Evolutionary conservation across 92 coral and sea anemone species (phyloP), one percentile per base, ranked within the genome.

Genomic region (Micromussa lordhowensis): DNA sequence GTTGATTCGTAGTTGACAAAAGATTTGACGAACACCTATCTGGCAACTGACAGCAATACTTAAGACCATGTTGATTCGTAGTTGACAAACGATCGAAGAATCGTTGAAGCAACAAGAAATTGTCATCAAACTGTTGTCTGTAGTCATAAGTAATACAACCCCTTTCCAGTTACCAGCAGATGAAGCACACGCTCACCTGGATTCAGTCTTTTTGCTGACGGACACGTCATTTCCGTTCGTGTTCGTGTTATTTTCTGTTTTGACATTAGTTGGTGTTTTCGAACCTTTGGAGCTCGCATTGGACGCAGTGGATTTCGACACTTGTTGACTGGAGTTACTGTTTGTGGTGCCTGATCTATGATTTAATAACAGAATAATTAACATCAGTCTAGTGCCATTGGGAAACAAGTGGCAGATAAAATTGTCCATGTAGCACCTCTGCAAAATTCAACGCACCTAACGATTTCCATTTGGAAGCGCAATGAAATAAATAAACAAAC

Each of bases 201-300:
- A 40, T 13, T 92, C 95, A 28, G 86, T 63, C 77, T 82, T 90
- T 80, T 90, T 93, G 79, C 91, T 79, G 18, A 83, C 72, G 22
- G 95, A 63, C 10, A 86, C 83, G 34, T 93, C 95, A 79, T 76
- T 93, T 63, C 91, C 91, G 55, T 92, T 87, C 5, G 86, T 38
- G 66, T 89, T 87, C 5, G 86, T 54, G 57, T 80, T 92, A 2
- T 84, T 61, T 69, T 93, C 92, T 48, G 78, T 51, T 79, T 80
- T 78, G 9, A 81, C 63, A 8, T 55, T 82, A 28, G 84, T 82
- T 4, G 88, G 69, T 16, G 93, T 71, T 75, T 80, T 93, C 16
- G 77, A 51, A 18, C 64, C 75, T 66, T 86, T 86, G 38, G 83
- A 63, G 89, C 18, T 64, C 63, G 77, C 75, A 86, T 38, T 86